Evolutionary conservation across 2,797 vertebrate genomes (phyloP), one percentile per base, ranked within the genome.

Genomic region (Manis pentadactyla): DNA sequence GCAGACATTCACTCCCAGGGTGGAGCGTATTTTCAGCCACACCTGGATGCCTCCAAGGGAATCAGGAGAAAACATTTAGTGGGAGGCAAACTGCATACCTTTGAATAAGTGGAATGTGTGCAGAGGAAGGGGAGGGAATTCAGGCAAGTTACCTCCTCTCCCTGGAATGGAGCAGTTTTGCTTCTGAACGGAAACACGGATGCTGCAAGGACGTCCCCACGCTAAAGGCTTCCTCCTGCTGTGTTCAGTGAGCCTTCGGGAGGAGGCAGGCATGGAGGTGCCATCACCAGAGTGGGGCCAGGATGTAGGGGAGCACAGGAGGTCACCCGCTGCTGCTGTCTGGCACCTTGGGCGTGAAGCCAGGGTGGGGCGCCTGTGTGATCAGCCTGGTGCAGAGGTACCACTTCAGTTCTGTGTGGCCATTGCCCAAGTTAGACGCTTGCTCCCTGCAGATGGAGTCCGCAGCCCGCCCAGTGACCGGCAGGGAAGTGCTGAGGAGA

Each of bases 161-260:
- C 57, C 88, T 6, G 46, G 91, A 95, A 59, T 0, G 68, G 2
- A 81, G 10, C 42, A 11, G 82, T 53, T 63, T 23, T 42, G 66
- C 55, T 81, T 53, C 55, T 55, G 68, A 6, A 34, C n/a, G 74
- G 78, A 61, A 73, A 10, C 11, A 2, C 12, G 46, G 46, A 2
- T 46, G 46, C 46, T 46, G 46, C 46, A 46, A 46, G 46, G 46
- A 12, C 10, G 46, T 46, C 46, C 46, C 46, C 46, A 11, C 46
- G 11, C 46, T 12, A 51, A 82, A 87, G 37, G 21, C 51, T 31
- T 31, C n/a, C 11, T 8, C 4, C 79, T 27, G 53, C n/a, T 93
- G 89, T 10, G 5, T 94, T 95, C 93, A 68, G 61, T 95, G 59
- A 84, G n/a, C 79, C 85, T 94, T 69, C 91, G 68, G 7, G 49